These are phyloP conservation scores for Pseudomyrmex cubaensis DNA, from an alignment of 1,140 invertebrate species.

Conservation along the genomic window DNA sequence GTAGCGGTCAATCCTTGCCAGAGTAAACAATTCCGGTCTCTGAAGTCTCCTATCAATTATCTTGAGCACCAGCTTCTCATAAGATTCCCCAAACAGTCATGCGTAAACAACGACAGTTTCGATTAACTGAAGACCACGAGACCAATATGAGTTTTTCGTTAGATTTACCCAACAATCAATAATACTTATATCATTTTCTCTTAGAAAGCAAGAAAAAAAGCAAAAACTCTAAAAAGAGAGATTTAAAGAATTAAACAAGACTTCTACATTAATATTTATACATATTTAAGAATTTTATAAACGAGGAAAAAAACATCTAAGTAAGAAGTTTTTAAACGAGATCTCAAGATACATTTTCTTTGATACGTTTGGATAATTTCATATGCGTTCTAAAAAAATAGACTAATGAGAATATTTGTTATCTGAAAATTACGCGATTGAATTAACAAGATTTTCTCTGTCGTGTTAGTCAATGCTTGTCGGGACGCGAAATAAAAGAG, in stretches of 20 bases:
- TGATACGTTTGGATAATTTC: no score
- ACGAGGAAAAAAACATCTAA: no score
- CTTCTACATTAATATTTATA: no score
- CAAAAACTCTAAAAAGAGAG: no score
- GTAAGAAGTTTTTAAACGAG: no score
- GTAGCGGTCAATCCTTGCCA: constrained; percentile 73
- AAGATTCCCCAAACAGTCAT: background rate
- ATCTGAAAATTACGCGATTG: constrained; percentile 28
- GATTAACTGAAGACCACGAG: background rate
- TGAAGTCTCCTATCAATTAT: constrained; percentile 74
- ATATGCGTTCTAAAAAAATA: no score
- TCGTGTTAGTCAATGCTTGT: constrained; percentile 31
- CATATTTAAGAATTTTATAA: no score
- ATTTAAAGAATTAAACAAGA: no score
- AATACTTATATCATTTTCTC: no score
- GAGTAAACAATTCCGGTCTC: constrained; percentile 70
- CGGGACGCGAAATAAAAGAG: constrained; percentile 3
- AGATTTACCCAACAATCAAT: no score
- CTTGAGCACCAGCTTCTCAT: constrained; percentile 42
- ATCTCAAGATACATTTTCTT: no score
- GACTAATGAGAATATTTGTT: background rate
- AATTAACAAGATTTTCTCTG: constrained; percentile 22
- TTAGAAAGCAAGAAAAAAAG: no score
- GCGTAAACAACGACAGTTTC: background rate
- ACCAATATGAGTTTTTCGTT: background rate